phyloP scores from a whole-genome alignment of 2,888 invertebrate species.

The Dugesia japonica region DNA sequence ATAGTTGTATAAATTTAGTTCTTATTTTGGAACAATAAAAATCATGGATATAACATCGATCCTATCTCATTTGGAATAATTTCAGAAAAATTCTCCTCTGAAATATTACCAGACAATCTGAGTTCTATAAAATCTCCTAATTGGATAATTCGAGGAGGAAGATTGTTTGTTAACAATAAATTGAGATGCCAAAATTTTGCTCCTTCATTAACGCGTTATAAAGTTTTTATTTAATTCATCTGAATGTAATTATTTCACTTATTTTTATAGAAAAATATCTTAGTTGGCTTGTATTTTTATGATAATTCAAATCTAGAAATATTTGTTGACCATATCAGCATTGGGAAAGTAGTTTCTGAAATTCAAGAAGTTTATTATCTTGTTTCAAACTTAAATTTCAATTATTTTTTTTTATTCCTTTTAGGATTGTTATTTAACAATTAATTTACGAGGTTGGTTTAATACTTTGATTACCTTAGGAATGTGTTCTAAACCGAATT shows the following conservation, averaged over 20 bases:
- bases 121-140: slow-evolving; percentile 53
- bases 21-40: not conserved
- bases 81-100: not conserved
- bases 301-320: not conserved
- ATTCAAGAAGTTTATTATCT: not conserved
- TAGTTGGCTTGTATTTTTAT: not conserved
- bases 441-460: slow-evolving; percentile 7
- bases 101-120: not conserved
- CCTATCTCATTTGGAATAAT: not conserved
- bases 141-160: slow-evolving; percentile 37
- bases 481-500: not conserved
- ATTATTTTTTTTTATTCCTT: not conserved
- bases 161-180: slow-evolving; percentile 38
- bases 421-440: not conserved
- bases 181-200: slow-evolving; percentile 37
- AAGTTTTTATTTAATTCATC: not conserved
- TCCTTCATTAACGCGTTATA: not conserved
- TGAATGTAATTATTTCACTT: too few species aligned
- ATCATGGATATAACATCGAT: not conserved
- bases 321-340: not conserved
- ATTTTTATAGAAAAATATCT: not conserved
- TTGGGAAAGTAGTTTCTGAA: not conserved
- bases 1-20: not conserved
- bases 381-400: not conserved
- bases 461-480: not conserved